Evolutionary conservation across 53 echinoderm and acorn worm species (phyloP).

Genomic region (Antedon mediterranea): DNA sequence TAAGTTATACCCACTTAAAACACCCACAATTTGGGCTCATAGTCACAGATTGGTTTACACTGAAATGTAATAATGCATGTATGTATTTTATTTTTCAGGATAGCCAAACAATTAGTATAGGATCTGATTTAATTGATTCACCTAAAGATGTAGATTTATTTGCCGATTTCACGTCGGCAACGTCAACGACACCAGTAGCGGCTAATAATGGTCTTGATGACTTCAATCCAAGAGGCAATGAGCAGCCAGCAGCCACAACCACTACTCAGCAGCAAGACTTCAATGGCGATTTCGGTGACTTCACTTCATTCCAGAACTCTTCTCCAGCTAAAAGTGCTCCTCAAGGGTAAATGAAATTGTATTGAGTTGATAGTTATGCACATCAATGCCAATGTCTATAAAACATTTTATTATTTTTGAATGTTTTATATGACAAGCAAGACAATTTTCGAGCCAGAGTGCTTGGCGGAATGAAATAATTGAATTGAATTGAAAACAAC

Average conservation of each 20-base stretch:
- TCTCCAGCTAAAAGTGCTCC: not conserved
- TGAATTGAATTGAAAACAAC: no score
- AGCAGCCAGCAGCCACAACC: constrained; percentile 16
- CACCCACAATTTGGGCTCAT: no score
- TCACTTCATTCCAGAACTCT: constrained; percentile 7
- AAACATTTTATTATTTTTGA: no score
- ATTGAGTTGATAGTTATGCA: no score
- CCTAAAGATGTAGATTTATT: constrained; percentile 29
- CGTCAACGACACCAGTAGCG: not conserved
- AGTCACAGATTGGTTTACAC: no score
- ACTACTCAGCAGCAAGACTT: not conserved
- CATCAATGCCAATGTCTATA: no score
- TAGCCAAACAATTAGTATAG: not conserved
- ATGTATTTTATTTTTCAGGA: not conserved
- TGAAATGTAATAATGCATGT: not conserved
- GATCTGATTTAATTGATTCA: not conserved
- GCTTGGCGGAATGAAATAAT: no score
- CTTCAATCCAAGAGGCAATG: constrained; percentile 68
- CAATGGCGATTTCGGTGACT: not conserved
- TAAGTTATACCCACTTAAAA: no score
- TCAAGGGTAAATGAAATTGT: not conserved
- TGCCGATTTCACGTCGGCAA: constrained; percentile 82
- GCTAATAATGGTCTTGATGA: constrained; percentile 78
- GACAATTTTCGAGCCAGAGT: no score
- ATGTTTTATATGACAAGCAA: no score